Evolutionary conservation across 2,888 invertebrate species (phyloP), one percentile per base, ranked within the genome.

Genomic region (Rhingia campestris): DNA sequence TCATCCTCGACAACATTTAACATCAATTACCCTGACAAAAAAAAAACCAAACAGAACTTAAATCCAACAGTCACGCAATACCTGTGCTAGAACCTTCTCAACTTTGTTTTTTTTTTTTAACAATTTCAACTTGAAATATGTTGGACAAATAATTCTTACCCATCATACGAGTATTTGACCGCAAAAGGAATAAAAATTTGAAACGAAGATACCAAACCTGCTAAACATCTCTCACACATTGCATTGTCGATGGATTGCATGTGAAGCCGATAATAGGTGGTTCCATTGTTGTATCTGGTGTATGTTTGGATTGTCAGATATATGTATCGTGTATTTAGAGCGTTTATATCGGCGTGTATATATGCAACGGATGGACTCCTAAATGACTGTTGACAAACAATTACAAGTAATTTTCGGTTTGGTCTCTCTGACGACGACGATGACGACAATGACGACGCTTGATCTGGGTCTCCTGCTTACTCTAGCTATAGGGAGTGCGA

Each of bases 331-430:
- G 74, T 41, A 45, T 72, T 4, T 45, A 45, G 49, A 49, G 61
- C 49, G 49, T 53, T 32, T 14, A 14, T 6, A 14, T 30, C 41
- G n/a, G 79, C 33, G 22, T 22, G 22, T 22, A 22, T 22, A 22
- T 22, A 22, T 22, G 22, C 22, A 22, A 73, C 59, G 74, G 80
- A 80, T 80, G 80, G 79, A 41, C 74, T 80, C 74, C 80, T 84
- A 84, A 84, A 84, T 80, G 84, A 84, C 84, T 84, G 84, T 84
- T 84, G 84, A 84, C 84, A 84, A 84, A 84, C 84, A 84, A 84
- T 84, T 84, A 84, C 84, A 75, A 80, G 74, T 75, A 84, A 80
- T 84, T 84, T 84, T 84, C 56, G 64, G 69, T 80, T 84, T 80
- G 54, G 54, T 77, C 61, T 66, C 54, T 74, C 47, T 45, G 67